phyloP scores from a whole-genome alignment of 2,888 invertebrate species.

The Pheosia tremula region DNA sequence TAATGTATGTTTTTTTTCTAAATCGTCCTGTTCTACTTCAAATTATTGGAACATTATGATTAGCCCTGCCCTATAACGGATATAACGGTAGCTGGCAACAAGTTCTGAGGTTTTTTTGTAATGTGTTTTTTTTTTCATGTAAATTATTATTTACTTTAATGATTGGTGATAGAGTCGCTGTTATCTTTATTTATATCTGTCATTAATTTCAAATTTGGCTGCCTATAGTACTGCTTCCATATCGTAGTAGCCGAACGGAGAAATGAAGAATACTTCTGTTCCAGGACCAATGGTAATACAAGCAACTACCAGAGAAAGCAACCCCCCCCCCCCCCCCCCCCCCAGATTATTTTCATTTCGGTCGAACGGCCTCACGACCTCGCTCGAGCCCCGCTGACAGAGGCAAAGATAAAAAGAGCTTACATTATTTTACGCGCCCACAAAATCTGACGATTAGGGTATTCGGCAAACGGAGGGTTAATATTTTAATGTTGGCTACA shows the following conservation, averaged over 20 bases:
- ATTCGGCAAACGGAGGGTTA: neutral
- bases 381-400: conserved; percentile 33
- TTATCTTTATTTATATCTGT: too few relatives aligned
- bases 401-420: conserved; percentile 29
- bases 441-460: conserved; percentile 9
- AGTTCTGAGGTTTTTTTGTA: too few relatives aligned
- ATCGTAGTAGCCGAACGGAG: neutral
- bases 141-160: too few relatives aligned
- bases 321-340: conserved; percentile 7
- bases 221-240: too few relatives aligned
- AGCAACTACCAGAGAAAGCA: neutral
- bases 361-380: conserved; percentile 14
- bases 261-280: neutral
- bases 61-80: too few relatives aligned
- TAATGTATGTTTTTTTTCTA: too few relatives aligned
- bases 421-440: conserved; percentile 12
- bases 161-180: too few relatives aligned
- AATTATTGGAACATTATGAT: too few relatives aligned
- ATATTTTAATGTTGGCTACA: conserved; percentile 17
- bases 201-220: too few relatives aligned
- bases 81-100: too few relatives aligned
- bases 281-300: neutral
- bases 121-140: too few relatives aligned
- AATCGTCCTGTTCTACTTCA: too few relatives aligned
- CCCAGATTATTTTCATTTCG: conserved; percentile 42